Percentiles rank a stretch among this genome's conserved stretches.
Evolutionary conservation across 2,113 vertebrate species (phyloP).

Genomic region (Sminthopsis crassicaudata): DNA sequence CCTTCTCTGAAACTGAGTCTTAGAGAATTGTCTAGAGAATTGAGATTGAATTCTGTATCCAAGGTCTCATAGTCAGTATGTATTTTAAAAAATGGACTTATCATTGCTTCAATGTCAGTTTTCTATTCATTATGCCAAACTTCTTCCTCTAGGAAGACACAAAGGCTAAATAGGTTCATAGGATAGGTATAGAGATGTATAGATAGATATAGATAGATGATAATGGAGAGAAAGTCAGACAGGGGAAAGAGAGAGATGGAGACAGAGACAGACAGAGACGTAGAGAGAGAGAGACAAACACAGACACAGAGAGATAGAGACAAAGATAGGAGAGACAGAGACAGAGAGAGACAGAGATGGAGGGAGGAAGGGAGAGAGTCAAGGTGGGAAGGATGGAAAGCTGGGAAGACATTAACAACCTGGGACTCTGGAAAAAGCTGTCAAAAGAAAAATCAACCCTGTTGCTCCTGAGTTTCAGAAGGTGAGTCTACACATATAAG

Average conservation of each 20-base stretch:
- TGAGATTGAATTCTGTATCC: background rate
- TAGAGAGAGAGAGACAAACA: too few species aligned
- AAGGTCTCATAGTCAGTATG: background rate
- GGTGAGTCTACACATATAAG: background rate
- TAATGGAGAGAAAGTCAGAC: too few species aligned
- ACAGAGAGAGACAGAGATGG: too few species aligned
- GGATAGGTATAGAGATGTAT: too few species aligned
- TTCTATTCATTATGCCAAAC: background rate
- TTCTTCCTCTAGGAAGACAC: background rate
- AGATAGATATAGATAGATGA: too few species aligned
- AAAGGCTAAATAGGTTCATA: background rate
- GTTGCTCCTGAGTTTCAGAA: background rate
- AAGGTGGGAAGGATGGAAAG: background rate
- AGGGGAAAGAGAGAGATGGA: too few species aligned
- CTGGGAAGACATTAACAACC: background rate
- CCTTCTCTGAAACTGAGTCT: background rate
- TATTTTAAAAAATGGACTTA: background rate
- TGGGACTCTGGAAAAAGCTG: background rate
- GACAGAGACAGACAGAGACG: too few species aligned
- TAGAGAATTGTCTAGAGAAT: background rate
- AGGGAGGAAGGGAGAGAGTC: too few species aligned
- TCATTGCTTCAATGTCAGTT: background rate
- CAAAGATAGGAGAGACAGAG: too few species aligned
- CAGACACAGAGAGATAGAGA: too few species aligned
- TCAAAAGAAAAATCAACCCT: background rate